Evolutionary conservation across 2,888 invertebrate genomes (phyloP).

Genomic region (Drosophila multiciliata): DNA sequence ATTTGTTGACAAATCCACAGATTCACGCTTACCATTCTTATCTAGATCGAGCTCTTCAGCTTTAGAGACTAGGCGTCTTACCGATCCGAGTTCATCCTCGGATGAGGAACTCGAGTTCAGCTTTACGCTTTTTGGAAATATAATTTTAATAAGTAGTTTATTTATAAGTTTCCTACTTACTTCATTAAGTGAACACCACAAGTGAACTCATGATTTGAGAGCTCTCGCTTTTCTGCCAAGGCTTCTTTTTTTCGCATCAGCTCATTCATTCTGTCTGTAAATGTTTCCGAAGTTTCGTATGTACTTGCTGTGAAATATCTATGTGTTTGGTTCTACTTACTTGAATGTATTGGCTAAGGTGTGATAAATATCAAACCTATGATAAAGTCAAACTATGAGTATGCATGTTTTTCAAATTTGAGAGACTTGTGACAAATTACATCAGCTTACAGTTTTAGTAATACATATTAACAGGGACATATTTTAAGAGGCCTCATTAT

Average conservation of each 20-base stretch:
- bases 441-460: not conserved
- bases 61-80: conserved; percentile 43
- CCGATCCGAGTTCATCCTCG: conserved; percentile 31
- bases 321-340: not conserved
- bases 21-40: conserved; percentile 15
- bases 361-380: not conserved
- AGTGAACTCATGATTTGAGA: conserved; percentile 30
- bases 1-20: conserved; percentile 7
- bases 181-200: conserved; percentile 46
- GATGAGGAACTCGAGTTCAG: not conserved
- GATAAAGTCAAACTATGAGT: not conserved
- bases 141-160: not conserved
- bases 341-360: conserved; percentile 4
- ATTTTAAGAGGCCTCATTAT: not conserved
- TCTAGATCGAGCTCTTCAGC: conserved; percentile 52
- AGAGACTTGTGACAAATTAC: not conserved
- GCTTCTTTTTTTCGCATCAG: conserved; percentile 25
- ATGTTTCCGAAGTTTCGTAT: not conserved
- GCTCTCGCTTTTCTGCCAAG: not conserved
- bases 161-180: conserved; percentile 19
- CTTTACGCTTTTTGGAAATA: conserved; percentile 27
- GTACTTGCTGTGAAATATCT: not conserved
- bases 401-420: not conserved
- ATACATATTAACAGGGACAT: not conserved
- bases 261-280: conserved; percentile 36